phyloP scores from a whole-genome alignment of 2,113 vertebrate species.

The Hydropotes inermis region DNA sequence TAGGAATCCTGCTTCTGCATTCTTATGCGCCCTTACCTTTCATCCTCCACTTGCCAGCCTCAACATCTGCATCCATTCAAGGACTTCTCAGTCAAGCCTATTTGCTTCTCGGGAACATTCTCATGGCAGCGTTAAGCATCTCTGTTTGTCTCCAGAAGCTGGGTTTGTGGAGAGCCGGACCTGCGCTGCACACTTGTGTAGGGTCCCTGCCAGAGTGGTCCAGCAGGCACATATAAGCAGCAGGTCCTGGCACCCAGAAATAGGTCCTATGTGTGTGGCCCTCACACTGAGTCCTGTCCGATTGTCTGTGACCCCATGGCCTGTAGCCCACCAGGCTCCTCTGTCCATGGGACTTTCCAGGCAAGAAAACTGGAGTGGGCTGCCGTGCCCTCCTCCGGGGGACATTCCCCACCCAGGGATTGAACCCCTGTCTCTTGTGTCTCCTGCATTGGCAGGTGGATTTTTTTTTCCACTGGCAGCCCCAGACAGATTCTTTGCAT shows the following conservation, averaged over 20 bases:
- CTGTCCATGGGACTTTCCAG: background rate
- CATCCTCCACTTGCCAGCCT: background rate
- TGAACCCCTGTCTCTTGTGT: background rate
- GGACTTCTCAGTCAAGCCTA: background rate
- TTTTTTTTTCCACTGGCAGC: background rate
- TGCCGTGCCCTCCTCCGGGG: background rate
- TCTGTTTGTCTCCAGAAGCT: background rate
- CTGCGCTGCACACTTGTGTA: background rate
- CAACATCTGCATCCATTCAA: background rate
- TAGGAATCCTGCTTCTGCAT: background rate
- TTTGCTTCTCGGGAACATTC: background rate
- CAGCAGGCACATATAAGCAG: background rate
- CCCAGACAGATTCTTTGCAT: background rate
- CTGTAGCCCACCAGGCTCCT: background rate
- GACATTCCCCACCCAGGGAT: background rate
- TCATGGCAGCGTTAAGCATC: background rate
- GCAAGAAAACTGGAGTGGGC: background rate
- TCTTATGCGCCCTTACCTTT: background rate
- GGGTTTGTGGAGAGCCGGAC: background rate
- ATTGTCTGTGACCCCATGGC: background rate
- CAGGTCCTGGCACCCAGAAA: background rate
- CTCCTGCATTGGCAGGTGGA: background rate
- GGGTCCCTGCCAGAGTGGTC: background rate
- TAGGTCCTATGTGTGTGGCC: background rate
- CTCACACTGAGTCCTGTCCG: rapidly evolving